Evolutionary conservation across 1,140 invertebrate genomes (phyloP), one percentile per base, ranked within the genome.

Genomic region (Scylla paramamosain): DNA sequence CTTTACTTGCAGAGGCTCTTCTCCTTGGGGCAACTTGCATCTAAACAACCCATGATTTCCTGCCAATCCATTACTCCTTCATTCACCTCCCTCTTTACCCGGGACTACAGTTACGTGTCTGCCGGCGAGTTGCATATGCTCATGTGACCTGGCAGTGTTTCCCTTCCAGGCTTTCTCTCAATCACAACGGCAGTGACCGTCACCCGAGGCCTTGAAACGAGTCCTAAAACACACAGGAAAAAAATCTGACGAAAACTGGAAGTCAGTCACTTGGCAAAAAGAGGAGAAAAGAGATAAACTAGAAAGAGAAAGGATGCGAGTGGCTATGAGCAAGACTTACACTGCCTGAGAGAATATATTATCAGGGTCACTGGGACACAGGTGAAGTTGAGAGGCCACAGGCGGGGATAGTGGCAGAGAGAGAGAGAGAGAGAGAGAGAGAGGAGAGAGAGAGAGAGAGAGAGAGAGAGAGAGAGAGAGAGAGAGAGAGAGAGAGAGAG

Each of bases 231-330:
- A 67, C 4, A 59, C 10, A 46, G 29, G 28, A 91, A 12, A 20
- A 52, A 52, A 20, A 52, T 16, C 20, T 31, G 0, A 59, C 14
- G 52, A 59, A 59, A 59, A 59, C 52, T 59, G 52, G 52, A 12
- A 59, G 52, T 14, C 52, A 59, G 52, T 14, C 3, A 59, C 46
- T 48, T 48, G 4, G 52, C 52, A 59, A 77, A 77, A n/a, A 77
- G 20, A 77, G 16, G 67, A n/a, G 67, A 77, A 77, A n/a, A 77
- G 67, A n/a, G 67, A n/a, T 77, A n/a, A 77, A 46, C 12, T 45
- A 52, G 25, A 67, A 29, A 59, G 90, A 91, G 29, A 67, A 91
- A 48, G 90, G 52, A 31, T 20, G 29, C 20, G 90, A 91, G 52
- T 29, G n/a, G 46, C n/a, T 29, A 45, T 12, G 88, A 12, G 2